Base-by-base conservation (phyloP, 2,888 invertebrate genomes). In the Chymomyza caudatula region DNA sequence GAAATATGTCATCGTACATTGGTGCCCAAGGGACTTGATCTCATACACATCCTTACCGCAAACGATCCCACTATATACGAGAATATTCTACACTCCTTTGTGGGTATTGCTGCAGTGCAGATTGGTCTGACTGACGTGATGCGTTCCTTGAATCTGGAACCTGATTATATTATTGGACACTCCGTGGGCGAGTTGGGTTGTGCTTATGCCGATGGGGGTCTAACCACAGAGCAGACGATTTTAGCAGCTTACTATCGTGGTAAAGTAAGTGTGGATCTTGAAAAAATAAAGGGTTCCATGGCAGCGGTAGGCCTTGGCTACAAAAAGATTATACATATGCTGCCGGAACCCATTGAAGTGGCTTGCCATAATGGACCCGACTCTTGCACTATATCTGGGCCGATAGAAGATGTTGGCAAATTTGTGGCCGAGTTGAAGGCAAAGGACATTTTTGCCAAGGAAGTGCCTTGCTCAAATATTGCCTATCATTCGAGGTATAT, bases 141-240 rank as follows among this genome's bases (percentile, higher is more conserved):
- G 54, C 91, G 89, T 58, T 90, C 89, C 3, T 86, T 93, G 19
- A 94, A 94, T 13, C 90, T 96, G 37, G 90, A 91, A 56, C 94
- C 95, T 8, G 95, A 96, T 89, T 94, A 94, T 29, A 94, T 96
- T 73, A 93, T 96, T 71, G 96, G 98, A 1, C 98, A 98, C 90
- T 98, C 98, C 6, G 96, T 97, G 0, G 98, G 98, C 20, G 98
- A 98, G 89, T 91, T 98, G 4, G 97, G 96, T 0, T 98, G 98
- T 89, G 97, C 96, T 0, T 98, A 98, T 91, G 97, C 97, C 2
- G 98, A 98, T 89, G 97, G 96, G 0, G 95, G 96, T 76, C 93
- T 98, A 76, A 96, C 96, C 0, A 93, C 95, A 0, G 96, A 97
- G 84, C 95, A 98, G 91, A 95, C 96, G 92, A 94, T 98, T 66